Evolutionary conservation across 2,888 invertebrate species (phyloP).

Genomic region (Hirtodrosophila confusa): DNA sequence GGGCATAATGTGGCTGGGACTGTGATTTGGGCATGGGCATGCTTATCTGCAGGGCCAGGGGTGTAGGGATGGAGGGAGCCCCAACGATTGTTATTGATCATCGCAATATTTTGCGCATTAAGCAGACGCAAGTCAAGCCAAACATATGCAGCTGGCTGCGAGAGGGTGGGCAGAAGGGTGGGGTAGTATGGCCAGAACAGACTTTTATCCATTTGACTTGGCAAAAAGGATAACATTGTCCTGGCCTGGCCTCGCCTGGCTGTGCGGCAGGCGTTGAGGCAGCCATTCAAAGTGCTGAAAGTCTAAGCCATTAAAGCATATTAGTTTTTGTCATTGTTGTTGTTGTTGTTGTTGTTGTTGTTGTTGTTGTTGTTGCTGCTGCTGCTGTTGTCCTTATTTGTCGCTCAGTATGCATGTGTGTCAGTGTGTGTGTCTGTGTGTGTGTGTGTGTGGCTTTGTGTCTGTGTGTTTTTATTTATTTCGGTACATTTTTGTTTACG

Average conservation of each 20-base stretch:
- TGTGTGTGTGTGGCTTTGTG: not conserved
- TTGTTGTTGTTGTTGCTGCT: slow-evolving; percentile 10
- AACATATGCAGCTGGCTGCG: slow-evolving; percentile 64
- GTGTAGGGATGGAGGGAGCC: slow-evolving; percentile 1
- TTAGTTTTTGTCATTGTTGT: slow-evolving; percentile 63
- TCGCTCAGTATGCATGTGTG: slow-evolving; percentile 6
- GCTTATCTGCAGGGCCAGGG: not conserved
- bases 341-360: slow-evolving; percentile 27
- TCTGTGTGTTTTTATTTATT: slow-evolving; percentile 60
- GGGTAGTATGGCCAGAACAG: slow-evolving; percentile 12
- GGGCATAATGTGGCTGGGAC: slow-evolving; percentile 27
- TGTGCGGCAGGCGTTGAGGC: slow-evolving; percentile 22
- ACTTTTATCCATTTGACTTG: slow-evolving; percentile 74
- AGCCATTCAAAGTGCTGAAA: slow-evolving; percentile 77
- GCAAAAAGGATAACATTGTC: slow-evolving; percentile 75
- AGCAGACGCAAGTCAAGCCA: slow-evolving; percentile 75
- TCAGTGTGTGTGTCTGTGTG: not conserved
- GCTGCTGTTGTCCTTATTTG: slow-evolving; percentile 1
- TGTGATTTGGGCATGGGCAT: slow-evolving; percentile 27
- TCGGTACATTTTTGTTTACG: slow-evolving; percentile 66
- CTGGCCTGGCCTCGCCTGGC: slow-evolving; percentile 14
- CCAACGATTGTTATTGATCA: slow-evolving; percentile 77
- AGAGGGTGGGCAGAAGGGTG: not conserved
- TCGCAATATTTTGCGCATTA: slow-evolving; percentile 80
- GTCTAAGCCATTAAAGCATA: slow-evolving; percentile 78